phyloP scores from a whole-genome alignment of 2,113 vertebrate genomes.

The Pseudorectes ferrugineus region DNA sequence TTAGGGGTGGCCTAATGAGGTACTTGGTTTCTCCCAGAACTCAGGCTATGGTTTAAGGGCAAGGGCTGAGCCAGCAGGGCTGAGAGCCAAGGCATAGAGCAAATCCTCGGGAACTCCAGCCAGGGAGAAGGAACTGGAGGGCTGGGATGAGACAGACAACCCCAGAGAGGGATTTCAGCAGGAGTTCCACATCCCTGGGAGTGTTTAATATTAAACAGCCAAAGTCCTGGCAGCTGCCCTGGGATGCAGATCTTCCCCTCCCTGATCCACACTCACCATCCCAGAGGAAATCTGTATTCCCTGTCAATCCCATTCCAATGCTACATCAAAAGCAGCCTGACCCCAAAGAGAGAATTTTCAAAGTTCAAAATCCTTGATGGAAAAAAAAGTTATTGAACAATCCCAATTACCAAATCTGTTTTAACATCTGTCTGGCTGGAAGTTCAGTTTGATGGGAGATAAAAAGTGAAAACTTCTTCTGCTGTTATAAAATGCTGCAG shows the following conservation, averaged over 20 bases:
- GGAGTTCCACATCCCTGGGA: background rate
- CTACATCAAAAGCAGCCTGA: background rate
- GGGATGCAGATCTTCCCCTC: background rate
- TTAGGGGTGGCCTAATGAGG: background rate
- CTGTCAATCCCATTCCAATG: background rate
- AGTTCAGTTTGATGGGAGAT: background rate
- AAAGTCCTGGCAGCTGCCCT: background rate
- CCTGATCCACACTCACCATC: background rate
- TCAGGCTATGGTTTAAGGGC: background rate
- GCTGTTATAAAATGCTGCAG: background rate
- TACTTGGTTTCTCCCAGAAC: background rate
- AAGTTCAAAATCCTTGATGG: background rate
- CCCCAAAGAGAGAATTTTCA: background rate
- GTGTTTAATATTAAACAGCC: background rate
- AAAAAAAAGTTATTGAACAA: background rate
- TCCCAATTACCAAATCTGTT: background rate
- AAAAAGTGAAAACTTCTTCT: background rate
- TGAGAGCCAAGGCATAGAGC: background rate
- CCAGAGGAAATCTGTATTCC: background rate
- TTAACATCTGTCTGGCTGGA: background rate
- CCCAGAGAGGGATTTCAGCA: background rate
- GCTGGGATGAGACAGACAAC: background rate
- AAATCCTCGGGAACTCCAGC: background rate
- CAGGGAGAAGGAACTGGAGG: background rate
- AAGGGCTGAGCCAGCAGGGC: background rate